Evolutionary conservation across 2,888 invertebrate genomes (phyloP).

Genomic region (Lasioglossum villosulum): DNA sequence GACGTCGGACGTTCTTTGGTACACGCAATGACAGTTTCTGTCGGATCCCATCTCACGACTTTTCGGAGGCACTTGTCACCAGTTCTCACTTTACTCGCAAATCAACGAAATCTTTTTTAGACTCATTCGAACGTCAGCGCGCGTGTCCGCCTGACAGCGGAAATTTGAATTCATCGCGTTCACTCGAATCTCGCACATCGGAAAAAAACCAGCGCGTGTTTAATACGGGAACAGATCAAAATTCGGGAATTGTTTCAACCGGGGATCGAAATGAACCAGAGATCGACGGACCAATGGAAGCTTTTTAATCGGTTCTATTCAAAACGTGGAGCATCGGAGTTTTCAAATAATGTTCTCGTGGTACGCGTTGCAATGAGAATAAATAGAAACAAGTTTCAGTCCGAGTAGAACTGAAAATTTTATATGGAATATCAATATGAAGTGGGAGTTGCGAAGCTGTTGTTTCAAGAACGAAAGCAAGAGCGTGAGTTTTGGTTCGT

Average conservation of each 20-base stretch:
- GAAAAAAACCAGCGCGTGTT: background rate
- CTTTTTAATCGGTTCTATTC: background rate
- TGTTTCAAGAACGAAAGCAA: background rate
- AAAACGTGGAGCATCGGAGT: background rate
- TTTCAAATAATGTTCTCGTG: background rate
- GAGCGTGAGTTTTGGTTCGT: too few relatives aligned
- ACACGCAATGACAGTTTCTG: conserved; percentile 29
- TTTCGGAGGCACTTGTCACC: conserved; percentile 10
- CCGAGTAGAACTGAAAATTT: too few relatives aligned
- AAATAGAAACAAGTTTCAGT: too few relatives aligned
- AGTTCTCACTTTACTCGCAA: background rate
- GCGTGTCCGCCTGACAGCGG: background rate
- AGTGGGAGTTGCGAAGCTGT: too few relatives aligned
- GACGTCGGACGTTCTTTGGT: background rate
- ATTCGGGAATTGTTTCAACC: background rate
- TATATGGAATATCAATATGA: too few relatives aligned
- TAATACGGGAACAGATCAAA: background rate
- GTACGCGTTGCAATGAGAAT: background rate
- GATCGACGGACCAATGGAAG: background rate
- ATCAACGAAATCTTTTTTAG: background rate
- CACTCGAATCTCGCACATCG: background rate
- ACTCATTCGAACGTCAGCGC: background rate
- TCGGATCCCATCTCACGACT: conserved; percentile 23
- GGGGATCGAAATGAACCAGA: background rate
- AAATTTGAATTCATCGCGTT: conserved; percentile 3